Evolutionary conservation across 2,113 vertebrate species (phyloP).

Genomic region (Leptobrachium ailaonicum): DNA sequence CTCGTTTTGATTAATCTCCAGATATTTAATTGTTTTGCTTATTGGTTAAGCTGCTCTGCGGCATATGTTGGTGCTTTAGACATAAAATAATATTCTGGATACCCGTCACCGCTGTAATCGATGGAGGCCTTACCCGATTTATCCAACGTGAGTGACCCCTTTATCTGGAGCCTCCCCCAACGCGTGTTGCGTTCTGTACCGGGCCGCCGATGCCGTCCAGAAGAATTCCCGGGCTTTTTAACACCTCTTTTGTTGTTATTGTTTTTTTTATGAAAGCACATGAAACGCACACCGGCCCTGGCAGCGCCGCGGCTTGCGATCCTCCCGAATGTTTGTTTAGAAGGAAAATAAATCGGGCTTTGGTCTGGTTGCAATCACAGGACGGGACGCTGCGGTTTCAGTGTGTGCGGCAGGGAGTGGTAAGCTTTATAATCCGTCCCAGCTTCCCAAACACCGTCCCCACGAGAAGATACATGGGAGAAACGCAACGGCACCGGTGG

Average conservation of each 20-base stretch:
- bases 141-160: not conserved
- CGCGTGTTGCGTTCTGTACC: constrained; percentile 5
- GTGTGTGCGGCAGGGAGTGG: too few relatives aligned
- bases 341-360: constrained; percentile 21
- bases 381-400: too few relatives aligned
- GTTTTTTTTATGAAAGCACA: not conserved
- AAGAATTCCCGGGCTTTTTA: constrained; percentile 6
- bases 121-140: not conserved
- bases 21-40: too few relatives aligned
- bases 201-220: not conserved
- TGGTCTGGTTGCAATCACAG: not conserved
- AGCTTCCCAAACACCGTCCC: not conserved
- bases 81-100: too few relatives aligned
- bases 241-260: constrained; percentile 2
- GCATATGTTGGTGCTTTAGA: too few relatives aligned
- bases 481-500: too few relatives aligned
- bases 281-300: not conserved
- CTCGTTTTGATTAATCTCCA: too few relatives aligned
- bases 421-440: not conserved
- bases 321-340: constrained; percentile 10
- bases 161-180: not conserved
- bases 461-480: too few relatives aligned
- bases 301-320: not conserved
- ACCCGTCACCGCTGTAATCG: too few relatives aligned
- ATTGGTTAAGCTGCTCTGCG: too few relatives aligned